Evolutionary conservation across 2,888 invertebrate genomes (phyloP), one percentile per base, ranked within the genome.

Genomic region (Pseudolycoriella hygida): DNA sequence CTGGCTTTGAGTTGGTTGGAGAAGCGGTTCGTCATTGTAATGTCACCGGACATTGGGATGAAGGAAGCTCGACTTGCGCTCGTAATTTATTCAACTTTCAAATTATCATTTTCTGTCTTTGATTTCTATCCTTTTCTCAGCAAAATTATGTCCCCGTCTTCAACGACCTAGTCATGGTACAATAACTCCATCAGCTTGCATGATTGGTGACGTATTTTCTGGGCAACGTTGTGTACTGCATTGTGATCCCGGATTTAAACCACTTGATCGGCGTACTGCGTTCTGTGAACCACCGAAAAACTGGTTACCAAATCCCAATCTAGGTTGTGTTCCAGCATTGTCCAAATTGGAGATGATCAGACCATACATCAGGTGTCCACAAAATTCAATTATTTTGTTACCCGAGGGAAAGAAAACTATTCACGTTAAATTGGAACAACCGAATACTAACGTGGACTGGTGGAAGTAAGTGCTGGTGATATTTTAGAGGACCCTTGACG

Each of bases 391-490:
- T 30, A 69, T 75, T 31, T 67, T 69, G 41, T 62, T 80, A 41
- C 69, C 72, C 2, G 66, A 51, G 1, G 57, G 54, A 1, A 60
- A 62, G 37, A 51, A 49, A 10, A 59, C 54, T 4, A 56, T 61
- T 2, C 59, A 59, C 39, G 58, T 66, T n/a, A 55, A 71, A 47
- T 68, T 75, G 0, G 71, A 62, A 19, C 58, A 57, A 45, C 72
- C 72, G 1, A 60, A 73, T 54, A 74, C 79, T 30, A 79, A 79
- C 59, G 69, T 78, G 55, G 76, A 79, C 57, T 77, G 72, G 71
- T 66, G 67, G 62, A 68, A 69, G 72, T 73, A 62, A 56, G 57
- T 47, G 15, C 25, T 6, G 25, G 8, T 8, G 25, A 8, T 25
- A 25, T 25, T 25, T 25, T 25, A 8, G 25, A n/a, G n/a, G n/a